These are phyloP conservation scores for Abrostola tripartita DNA, from an alignment of 2,888 invertebrate species.

Conservation along the genomic window DNA sequence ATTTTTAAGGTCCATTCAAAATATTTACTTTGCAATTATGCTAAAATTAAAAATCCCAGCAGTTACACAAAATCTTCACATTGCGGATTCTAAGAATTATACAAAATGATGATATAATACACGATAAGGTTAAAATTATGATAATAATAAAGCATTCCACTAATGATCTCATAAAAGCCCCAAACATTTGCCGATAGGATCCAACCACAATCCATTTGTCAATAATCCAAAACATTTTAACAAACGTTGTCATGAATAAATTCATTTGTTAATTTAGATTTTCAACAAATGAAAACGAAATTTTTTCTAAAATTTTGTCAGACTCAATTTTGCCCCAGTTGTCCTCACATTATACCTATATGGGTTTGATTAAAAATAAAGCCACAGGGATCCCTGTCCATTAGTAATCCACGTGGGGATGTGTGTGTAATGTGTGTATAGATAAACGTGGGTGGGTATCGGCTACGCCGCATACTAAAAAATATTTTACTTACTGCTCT, in stretches of 20 bases:
- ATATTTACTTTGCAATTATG: too few relatives aligned
- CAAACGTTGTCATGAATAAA: slow-evolving; percentile 1
- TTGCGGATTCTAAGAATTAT: too few relatives aligned
- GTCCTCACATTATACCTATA: slow-evolving; percentile 27
- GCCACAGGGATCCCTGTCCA: slow-evolving; percentile 63
- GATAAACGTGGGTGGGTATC: background rate
- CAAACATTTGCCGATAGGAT: slow-evolving; percentile 8
- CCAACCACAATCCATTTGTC: slow-evolving; percentile 9
- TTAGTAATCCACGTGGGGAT: slow-evolving; percentile 62
- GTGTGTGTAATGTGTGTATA: slow-evolving; percentile 1
- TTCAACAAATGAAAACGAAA: slow-evolving; percentile 20
- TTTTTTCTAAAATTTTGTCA: slow-evolving; percentile 17
- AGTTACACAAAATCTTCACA: too few relatives aligned
- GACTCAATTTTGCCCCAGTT: slow-evolving; percentile 28
- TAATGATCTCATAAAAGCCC: slow-evolving; percentile 4
- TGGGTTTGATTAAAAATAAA: slow-evolving; percentile 64
- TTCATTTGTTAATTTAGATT: slow-evolving; percentile 6
- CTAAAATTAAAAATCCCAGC: too few relatives aligned
- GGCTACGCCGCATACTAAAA: too few relatives aligned
- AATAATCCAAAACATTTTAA: slow-evolving; percentile 15
- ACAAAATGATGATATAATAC: background rate
- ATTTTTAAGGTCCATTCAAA: too few relatives aligned
- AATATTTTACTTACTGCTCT: background rate
- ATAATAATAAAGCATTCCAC: background rate
- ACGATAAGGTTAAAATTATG: background rate